Conservation (phyloP, 1,140 invertebrate species). For the Andricus grossulariae region DNA sequence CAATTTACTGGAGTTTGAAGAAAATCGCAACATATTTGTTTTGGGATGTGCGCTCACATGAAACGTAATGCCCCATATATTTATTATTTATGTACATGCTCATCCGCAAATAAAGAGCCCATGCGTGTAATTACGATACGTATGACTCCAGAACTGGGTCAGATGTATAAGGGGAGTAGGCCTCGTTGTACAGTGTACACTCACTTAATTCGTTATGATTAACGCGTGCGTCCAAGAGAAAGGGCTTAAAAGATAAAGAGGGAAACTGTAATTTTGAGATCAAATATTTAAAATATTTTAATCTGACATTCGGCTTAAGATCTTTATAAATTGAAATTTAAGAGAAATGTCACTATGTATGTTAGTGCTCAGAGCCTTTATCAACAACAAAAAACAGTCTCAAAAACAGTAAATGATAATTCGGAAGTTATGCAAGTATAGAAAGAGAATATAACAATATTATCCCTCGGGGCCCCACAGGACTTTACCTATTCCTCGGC, state of each 20-base stretch:
- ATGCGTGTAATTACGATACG: conserved; percentile 31
- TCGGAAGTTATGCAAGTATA: no score
- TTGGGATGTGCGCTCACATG: no score
- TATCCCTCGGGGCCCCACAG: no score
- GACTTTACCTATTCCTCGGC: no score
- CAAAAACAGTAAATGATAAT: no score
- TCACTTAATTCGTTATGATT: conserved; percentile 45
- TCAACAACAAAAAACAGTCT: no score
- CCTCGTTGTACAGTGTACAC: conserved; percentile 36
- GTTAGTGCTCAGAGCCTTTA: background rate
- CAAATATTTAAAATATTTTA: background rate
- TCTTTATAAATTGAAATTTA: no score
- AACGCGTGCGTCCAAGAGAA: conserved; percentile 42
- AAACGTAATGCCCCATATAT: no score
- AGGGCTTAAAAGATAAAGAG: conserved; percentile 36
- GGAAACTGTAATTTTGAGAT: background rate
- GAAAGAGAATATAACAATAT: no score
- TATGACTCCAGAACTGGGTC: conserved; percentile 51
- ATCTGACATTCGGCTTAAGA: background rate
- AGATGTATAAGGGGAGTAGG: conserved; percentile 43
- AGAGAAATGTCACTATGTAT: no score
- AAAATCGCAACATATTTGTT: no score
- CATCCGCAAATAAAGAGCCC: conserved; percentile 26
- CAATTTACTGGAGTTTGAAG: no score
- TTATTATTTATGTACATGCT: conserved; percentile 11